A percentile compares a stretch with the other conserved stretches of the same genome.
Evolutionary conservation across 1,140 invertebrate genomes (phyloP).

Genomic region (Panulirus ornatus): DNA sequence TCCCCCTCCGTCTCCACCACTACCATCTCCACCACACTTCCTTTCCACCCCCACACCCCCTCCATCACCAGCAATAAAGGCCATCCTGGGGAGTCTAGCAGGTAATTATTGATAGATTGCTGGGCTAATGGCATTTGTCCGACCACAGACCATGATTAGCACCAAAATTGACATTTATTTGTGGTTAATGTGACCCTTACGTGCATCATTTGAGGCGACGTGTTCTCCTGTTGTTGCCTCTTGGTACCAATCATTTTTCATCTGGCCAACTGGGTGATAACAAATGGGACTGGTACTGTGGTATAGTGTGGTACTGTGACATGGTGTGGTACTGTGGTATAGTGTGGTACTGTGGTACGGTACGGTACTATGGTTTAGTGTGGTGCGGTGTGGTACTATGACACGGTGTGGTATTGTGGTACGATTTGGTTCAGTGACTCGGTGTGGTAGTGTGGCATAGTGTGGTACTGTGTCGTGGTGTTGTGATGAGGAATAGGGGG

Average conservation of each 20-base stretch:
- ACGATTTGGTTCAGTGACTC: too few species aligned
- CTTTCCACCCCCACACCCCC: not conserved
- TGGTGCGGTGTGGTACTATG: too few species aligned
- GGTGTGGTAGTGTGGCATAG: too few species aligned
- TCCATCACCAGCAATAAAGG: not conserved
- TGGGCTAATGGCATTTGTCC: conserved; percentile 62
- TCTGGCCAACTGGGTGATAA: too few species aligned
- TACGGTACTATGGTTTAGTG: too few species aligned
- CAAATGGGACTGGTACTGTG: too few species aligned
- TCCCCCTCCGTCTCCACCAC: not conserved
- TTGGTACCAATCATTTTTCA: not conserved
- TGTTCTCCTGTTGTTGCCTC: not conserved
- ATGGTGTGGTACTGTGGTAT: too few species aligned
- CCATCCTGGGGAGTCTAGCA: not conserved
- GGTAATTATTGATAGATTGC: conserved; percentile 67
- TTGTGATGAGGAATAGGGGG: too few species aligned
- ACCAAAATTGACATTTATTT: conserved; percentile 70
- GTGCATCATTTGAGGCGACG: conserved; percentile 39
- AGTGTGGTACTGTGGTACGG: too few species aligned
- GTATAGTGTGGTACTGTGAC: too few species aligned
- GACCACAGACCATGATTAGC: conserved; percentile 59
- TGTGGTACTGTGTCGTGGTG: too few species aligned
- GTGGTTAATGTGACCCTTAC: conserved; percentile 68
- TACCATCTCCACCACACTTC: not conserved
- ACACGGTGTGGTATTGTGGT: too few species aligned